Evolutionary conservation across 2,113 vertebrate genomes (phyloP), one percentile per base, ranked within the genome.

Genomic region (Tragulus kanchil): DNA sequence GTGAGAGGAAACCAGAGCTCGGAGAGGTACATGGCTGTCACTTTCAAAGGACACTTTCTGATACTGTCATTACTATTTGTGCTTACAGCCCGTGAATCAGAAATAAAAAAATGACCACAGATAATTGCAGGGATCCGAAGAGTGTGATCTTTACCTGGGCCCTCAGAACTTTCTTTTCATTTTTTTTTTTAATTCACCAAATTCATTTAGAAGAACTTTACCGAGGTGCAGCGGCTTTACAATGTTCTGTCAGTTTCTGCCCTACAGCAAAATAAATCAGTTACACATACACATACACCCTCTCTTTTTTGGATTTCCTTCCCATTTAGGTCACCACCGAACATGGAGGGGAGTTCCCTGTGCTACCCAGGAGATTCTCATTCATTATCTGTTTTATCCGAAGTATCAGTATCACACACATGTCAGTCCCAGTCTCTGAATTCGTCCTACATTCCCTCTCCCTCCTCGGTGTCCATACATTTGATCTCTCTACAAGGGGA

Each of bases 341-440:
- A 21, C 5, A 19, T 14, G 11, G 36, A 42, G 67, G 1, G 0
- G 67, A 71, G 67, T 42, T 71, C 67, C 11, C 8, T 42, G 65
- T 17, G 36, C 36, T 71, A 3, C 23, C 10, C 69, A 23, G 36
- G 21, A 3, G 10, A 19, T 23, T 71, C 69, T 71, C 21, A 23
- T 71, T 23, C 42, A 23, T 71, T 23, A 45, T 23, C n/a, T n/a
- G 36, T 23, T 2, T 45, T 71, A 25, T 23, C 12, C 42, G 45
- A 1, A 23, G 69, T 7, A 23, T 6, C 36, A 71, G 13, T 0
- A 21, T 9, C 13, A 21, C 23, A 3, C 45, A 0, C 2, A 13
- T 45, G 10, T 23, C 6, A 45, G 45, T 45, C 36, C 36, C 19
- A 12, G 69, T 13, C 69, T 25, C 19, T 5, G 36, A 45, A 36